Evolutionary conservation across 1,140 invertebrate species (phyloP).

Genomic region (Magallana gigas): DNA sequence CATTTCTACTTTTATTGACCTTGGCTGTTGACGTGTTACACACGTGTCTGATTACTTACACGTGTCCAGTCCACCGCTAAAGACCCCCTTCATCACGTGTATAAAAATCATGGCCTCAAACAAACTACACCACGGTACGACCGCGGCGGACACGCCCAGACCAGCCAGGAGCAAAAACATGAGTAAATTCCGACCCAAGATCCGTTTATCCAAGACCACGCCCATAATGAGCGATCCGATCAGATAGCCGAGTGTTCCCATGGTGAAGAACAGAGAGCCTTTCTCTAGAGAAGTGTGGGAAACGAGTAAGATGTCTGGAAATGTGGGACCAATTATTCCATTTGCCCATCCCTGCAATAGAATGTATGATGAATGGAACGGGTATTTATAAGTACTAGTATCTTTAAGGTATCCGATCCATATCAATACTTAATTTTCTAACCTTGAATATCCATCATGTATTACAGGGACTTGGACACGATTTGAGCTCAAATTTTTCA

Average conservation of each 20-base stretch:
- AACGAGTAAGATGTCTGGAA: slow-evolving; percentile 71
- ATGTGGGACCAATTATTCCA: slow-evolving; percentile 75
- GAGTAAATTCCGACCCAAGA: slow-evolving; percentile 60
- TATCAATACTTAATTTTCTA: no score
- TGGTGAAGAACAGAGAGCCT: slow-evolving; percentile 65
- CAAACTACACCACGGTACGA: slow-evolving; percentile 62
- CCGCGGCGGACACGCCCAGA: slow-evolving; percentile 55
- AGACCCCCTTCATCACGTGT: slow-evolving; percentile 65
- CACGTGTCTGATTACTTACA: slow-evolving; percentile 55
- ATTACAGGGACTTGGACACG: no score
- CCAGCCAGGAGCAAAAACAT: slow-evolving; percentile 55
- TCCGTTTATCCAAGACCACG: slow-evolving; percentile 63
- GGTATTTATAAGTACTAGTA: no score
- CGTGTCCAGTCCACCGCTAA: slow-evolving; percentile 73
- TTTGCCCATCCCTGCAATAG: slow-evolving; percentile 73
- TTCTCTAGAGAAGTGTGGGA: slow-evolving; percentile 62
- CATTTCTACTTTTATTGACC: no score
- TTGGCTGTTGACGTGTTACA: no score
- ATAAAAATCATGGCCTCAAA: slow-evolving; percentile 62
- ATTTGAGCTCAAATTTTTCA: no score
- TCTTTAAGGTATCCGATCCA: no score
- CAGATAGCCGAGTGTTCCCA: slow-evolving; percentile 62
- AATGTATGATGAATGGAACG: neutral
- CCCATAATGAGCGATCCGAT: slow-evolving; percentile 64
- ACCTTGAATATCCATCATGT: no score